Conservation (phyloP, 2,888 invertebrate species). For the Drosophila gaucha region DNA sequence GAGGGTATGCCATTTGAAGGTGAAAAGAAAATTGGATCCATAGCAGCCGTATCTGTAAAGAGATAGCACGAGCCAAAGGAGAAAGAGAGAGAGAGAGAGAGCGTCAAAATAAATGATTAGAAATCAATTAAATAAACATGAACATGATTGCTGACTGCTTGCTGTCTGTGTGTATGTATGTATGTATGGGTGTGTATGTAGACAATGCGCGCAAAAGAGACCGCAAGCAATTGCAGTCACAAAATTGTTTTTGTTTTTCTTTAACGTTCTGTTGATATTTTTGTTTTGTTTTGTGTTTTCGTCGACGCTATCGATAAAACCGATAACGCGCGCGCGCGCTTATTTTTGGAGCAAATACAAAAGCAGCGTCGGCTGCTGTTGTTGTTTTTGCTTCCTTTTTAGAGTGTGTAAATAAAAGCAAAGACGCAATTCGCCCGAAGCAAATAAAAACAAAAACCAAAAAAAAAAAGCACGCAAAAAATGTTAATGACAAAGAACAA, state of each 20-base stretch:
- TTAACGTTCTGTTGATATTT: slow-evolving; percentile 20
- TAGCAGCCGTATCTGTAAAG: slow-evolving; percentile 85
- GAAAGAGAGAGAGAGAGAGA: slow-evolving; percentile 36
- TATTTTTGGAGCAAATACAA: slow-evolving; percentile 65
- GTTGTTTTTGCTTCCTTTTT: slow-evolving; percentile 32
- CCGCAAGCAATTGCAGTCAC: slow-evolving; percentile 12
- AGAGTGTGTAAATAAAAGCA: slow-evolving; percentile 56
- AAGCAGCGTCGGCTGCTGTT: slow-evolving; percentile 12
- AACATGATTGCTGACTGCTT: slow-evolving; percentile 35
- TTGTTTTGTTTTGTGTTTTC: slow-evolving; percentile 24
- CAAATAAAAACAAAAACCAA: slow-evolving; percentile 46
- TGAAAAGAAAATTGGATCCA: slow-evolving; percentile 91
- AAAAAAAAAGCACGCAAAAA: slow-evolving; percentile 34
- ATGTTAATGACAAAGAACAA: slow-evolving; percentile 37
- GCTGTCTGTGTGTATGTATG: neutral
- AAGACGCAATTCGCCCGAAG: slow-evolving; percentile 62
- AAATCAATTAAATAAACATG: slow-evolving; percentile 78
- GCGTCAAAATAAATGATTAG: slow-evolving; percentile 55
- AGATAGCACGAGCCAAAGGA: slow-evolving; percentile 10
- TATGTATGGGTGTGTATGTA: neutral
- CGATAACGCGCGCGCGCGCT: slow-evolving; percentile 56
- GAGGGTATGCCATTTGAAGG: slow-evolving; percentile 91
- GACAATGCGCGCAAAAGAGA: slow-evolving; percentile 3
- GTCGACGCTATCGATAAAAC: slow-evolving; percentile 69
- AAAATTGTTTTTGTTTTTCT: slow-evolving; percentile 19